Evolutionary conservation across 92 coral and sea anemone species (phyloP).

Genomic region (Scolanthus callimorphus): DNA sequence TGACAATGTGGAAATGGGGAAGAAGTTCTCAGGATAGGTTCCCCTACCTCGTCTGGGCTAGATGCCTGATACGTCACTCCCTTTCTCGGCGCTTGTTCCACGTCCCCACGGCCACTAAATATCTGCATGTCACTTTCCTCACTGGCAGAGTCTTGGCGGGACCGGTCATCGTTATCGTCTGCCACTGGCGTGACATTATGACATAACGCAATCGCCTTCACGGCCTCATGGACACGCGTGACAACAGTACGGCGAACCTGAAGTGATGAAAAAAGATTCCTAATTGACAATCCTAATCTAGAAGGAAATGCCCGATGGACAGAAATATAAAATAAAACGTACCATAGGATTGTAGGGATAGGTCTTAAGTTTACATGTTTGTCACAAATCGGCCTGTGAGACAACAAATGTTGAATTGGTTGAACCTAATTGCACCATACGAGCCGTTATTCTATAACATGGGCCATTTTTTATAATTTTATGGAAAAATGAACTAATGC

Average conservation of each 20-base stretch:
- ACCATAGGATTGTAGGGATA: too few relatives aligned
- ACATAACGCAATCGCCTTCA: slow-evolving; percentile 94
- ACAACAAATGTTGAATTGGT: too few relatives aligned
- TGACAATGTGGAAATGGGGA: too few relatives aligned
- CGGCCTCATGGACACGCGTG: slow-evolving; percentile 94
- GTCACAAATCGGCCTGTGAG: too few relatives aligned
- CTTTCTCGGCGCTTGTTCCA: slow-evolving; percentile 31
- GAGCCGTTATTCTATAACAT: too few relatives aligned
- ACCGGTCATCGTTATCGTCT: slow-evolving; percentile 48
- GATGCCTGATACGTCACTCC: slow-evolving; percentile 81
- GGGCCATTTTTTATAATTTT: too few relatives aligned
- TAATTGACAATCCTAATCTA: not conserved
- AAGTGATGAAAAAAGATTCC: too few relatives aligned
- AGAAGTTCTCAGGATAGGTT: too few relatives aligned
- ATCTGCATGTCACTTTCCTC: slow-evolving; percentile 63
- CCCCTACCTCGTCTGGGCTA: slow-evolving; percentile 99
- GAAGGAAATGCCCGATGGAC: not conserved
- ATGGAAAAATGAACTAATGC: too few relatives aligned
- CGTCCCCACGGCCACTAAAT: slow-evolving; percentile 48
- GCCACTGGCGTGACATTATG: slow-evolving; percentile 96
- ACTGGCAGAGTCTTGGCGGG: slow-evolving; percentile 58
- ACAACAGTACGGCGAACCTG: slow-evolving; percentile 98
- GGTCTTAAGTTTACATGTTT: too few relatives aligned
- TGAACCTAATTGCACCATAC: too few relatives aligned
- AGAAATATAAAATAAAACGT: too few relatives aligned